Percentiles rank a stretch among this genome's conserved stretches.
phyloP scores from a whole-genome alignment of 2,888 invertebrate genomes.

The Diachrysia chrysitis region DNA sequence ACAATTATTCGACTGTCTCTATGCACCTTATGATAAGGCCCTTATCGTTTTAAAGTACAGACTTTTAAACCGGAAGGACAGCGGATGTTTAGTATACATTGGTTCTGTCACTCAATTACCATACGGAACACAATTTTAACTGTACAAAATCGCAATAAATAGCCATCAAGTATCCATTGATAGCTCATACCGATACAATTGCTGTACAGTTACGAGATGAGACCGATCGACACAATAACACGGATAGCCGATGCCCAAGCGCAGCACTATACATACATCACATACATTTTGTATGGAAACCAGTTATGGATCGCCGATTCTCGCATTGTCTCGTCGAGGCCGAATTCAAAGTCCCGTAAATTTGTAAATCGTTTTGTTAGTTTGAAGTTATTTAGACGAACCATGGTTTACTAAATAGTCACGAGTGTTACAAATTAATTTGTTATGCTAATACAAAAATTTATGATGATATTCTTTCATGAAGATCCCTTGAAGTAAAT shows the following conservation, averaged over 20 bases:
- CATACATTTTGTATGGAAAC: not conserved
- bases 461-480: too few relatives aligned
- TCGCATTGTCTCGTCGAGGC: slow-evolving; percentile 2
- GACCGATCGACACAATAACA: slow-evolving; percentile 41
- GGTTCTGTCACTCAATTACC: not conserved
- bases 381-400: not conserved
- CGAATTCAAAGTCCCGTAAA: slow-evolving; percentile 2
- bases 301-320: not conserved
- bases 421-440: not conserved
- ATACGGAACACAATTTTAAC: not conserved
- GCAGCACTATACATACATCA: not conserved
- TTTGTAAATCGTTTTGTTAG: not conserved
- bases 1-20: too few relatives aligned
- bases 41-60: too few relatives aligned
- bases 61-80: not conserved
- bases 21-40: too few relatives aligned
- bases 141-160: not conserved
- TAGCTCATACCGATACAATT: slow-evolving; percentile 31
- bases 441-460: not conserved
- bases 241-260: slow-evolving; percentile 10
- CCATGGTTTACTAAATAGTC: not conserved
- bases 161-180: not conserved
- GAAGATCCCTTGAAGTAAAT: too few relatives aligned
- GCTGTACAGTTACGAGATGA: slow-evolving; percentile 31
- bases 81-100: not conserved